Evolutionary conservation across 1,140 invertebrate species (phyloP).

Genomic region (Odontomachus brunneus): DNA sequence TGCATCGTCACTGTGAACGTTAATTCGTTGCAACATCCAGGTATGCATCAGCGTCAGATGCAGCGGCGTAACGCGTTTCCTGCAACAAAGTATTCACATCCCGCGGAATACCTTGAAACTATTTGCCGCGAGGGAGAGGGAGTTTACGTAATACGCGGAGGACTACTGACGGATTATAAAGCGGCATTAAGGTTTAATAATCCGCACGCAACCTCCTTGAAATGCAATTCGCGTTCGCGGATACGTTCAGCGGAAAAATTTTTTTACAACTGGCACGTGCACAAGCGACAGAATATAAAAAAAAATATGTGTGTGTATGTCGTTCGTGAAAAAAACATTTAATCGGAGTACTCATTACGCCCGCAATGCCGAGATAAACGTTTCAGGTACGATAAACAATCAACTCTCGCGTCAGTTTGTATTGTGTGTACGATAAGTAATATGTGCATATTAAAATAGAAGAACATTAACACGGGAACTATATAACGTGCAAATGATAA

Average conservation of each 20-base stretch:
- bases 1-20: conserved; percentile 48
- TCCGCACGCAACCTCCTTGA: not conserved
- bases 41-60: conserved; percentile 16
- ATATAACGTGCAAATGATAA: too few relatives aligned
- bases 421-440: not conserved
- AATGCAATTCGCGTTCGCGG: conserved; percentile 23
- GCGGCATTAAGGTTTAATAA: conserved; percentile 29
- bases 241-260: conserved; percentile 3
- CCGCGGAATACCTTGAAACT: conserved; percentile 23
- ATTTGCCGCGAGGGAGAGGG: not conserved
- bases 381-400: not conserved
- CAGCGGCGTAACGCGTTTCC: conserved; percentile 21
- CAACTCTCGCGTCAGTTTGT: not conserved
- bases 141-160: conserved; percentile 20
- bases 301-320: conserved; percentile 11
- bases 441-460: not conserved
- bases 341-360: not conserved
- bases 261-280: conserved; percentile 9
- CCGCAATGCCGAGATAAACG: conserved; percentile 21
- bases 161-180: conserved; percentile 10
- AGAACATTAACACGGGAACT: not conserved
- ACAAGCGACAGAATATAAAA: not conserved
- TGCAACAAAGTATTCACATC: conserved; percentile 37
- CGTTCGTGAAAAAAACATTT: conserved; percentile 32
- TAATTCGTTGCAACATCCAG: conserved; percentile 49